Percentiles rank a stretch among this genome's conserved stretches.
These are phyloP conservation scores for Falcaria lacertinaria DNA, from an alignment of 2,888 invertebrate species.

Conservation along the genomic window DNA sequence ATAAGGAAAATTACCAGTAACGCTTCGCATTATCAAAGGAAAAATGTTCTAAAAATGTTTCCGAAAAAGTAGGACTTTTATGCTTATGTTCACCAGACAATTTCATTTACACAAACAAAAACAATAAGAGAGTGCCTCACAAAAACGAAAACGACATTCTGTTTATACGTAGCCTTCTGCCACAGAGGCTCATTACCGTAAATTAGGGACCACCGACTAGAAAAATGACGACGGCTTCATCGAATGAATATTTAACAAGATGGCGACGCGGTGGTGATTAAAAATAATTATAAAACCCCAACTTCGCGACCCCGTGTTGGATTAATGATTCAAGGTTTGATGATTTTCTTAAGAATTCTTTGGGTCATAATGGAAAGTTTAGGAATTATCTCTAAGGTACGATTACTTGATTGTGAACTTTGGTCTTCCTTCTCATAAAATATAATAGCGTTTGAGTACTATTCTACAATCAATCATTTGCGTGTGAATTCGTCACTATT, in stretches of 20 bases:
- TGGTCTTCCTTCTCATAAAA: too few species aligned
- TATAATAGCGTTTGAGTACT: too few species aligned
- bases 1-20: too few species aligned
- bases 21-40: too few species aligned
- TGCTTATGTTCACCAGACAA: background rate
- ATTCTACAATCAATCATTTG: too few species aligned
- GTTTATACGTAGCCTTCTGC: slow-evolving; percentile 40
- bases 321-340: slow-evolving; percentile 36
- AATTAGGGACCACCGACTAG: slow-evolving; percentile 59
- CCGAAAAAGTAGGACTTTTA: background rate
- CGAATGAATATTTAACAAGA: slow-evolving; percentile 62
- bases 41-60: too few species aligned
- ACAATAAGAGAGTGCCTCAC: slow-evolving; percentile 30
- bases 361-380: slow-evolving; percentile 2
- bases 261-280: slow-evolving; percentile 49
- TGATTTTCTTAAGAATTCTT: slow-evolving; percentile 19
- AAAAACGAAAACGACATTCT: slow-evolving; percentile 40
- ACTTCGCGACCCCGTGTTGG: slow-evolving; percentile 29
- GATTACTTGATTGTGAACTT: too few species aligned
- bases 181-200: slow-evolving; percentile 53
- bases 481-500: too few species aligned
- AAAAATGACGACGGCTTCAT: slow-evolving; percentile 57
- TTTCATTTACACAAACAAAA: slow-evolving; percentile 13
- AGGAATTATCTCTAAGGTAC: background rate
- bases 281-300: slow-evolving; percentile 57